These are phyloP conservation scores for Lerista edwardsae DNA, from an alignment of 2,797 vertebrate species.

Conservation along the genomic window DNA sequence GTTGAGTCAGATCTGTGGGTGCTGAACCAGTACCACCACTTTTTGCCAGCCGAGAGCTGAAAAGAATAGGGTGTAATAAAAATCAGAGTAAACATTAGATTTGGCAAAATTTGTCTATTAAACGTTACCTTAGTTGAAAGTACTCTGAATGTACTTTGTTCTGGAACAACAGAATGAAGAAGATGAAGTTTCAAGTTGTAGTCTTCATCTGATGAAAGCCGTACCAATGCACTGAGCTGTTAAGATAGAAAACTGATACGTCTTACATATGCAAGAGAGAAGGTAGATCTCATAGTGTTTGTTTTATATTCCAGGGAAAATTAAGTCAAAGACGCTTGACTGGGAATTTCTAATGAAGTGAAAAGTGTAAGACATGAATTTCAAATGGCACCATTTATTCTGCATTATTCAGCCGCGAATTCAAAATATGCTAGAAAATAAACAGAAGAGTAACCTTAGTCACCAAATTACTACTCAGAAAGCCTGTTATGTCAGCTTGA, in stretches of 20 bases:
- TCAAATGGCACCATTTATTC: not conserved
- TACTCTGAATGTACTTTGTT: constrained; percentile 92
- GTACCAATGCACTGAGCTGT: constrained; percentile 86
- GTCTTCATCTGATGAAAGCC: constrained; percentile 86
- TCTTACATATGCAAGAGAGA: not conserved
- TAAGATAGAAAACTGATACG: constrained; percentile 52
- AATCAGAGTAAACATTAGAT: not conserved
- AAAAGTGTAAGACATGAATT: constrained; percentile 24
- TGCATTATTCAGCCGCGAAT: constrained; percentile 43
- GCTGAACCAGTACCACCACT: not conserved
- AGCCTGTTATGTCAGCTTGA: constrained; percentile 39
- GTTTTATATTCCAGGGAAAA: constrained; percentile 7
- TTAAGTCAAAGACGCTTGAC: constrained; percentile 41
- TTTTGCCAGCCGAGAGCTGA: not conserved
- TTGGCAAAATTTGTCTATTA: constrained; percentile 37
- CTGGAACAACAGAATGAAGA: constrained; percentile 86
- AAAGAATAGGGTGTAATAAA: not conserved
- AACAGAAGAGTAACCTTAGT: constrained; percentile 46
- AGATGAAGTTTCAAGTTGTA: constrained; percentile 86
- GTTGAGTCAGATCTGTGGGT: too few relatives aligned
- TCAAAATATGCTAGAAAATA: constrained; percentile 34
- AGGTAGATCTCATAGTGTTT: constrained; percentile 2
- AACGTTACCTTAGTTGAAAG: constrained; percentile 91
- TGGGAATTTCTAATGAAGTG: constrained; percentile 16
- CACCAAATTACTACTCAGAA: constrained; percentile 40